Base-by-base conservation (phyloP, 2,888 invertebrate species). In the Drosophila pegasa region DNA sequence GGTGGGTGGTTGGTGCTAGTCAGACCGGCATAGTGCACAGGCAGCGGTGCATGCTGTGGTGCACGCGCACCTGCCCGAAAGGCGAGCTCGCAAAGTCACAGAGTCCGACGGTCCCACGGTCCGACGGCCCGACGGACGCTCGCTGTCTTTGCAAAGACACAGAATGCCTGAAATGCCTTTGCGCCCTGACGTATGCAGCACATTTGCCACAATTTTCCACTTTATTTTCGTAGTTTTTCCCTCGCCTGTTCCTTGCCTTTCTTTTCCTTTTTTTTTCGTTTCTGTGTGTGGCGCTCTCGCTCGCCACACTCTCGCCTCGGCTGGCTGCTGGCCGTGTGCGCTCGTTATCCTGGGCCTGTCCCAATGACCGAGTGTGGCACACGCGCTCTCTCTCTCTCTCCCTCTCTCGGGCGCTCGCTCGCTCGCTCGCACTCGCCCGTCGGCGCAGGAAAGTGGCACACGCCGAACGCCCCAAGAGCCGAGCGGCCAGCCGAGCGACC, bases 311-410 rank as follows among this genome's bases (percentile, higher is more conserved):
- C 55, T 55, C 55, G 54, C 43, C 71, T 50, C 60, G 45, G 35
- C 31, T 41, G 35, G 33, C 52, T 47, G 41, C 43, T 43, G 45
- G 45, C 45, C 43, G 43, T 16, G 43, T 45, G 54, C 31, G 54
- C 69, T 71, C 62, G 61, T 59, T 69, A 69, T 75, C 75, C 79
- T 82, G 86, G 79, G 86, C 88, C 88, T 83, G 88, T 89, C 89
- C 88, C 88, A 89, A 89, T 89, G 90, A 89, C 88, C 90, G 88
- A 89, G 78, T 85, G 70, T 62, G 75, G 71, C 48, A 33, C 50
- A 35, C 33, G 29, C 50, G 20, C 50, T 9, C 50, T 16, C 50
- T 35, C 50, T 16, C 4, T 8, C 35, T 22, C 48, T 9, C 31
- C 5, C 50, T 25, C 22, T 3, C 12, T 12, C 22, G n/a, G n/a